Conservation (phyloP, 2,113 vertebrate genomes). For the Cranoglanis bouderius region DNA sequence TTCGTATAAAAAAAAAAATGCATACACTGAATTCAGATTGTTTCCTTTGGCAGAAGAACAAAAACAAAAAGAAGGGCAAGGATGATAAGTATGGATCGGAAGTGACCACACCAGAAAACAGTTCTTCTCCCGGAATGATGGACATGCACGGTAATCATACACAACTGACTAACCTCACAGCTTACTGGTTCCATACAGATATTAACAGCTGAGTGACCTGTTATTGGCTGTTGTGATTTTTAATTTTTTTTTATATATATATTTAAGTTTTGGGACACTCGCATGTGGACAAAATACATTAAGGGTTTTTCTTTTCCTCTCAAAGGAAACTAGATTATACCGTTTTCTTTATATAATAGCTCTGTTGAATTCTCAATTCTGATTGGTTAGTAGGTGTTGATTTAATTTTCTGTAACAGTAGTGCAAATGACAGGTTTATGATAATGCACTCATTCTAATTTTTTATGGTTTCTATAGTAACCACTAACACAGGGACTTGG, state of each 20-base stretch:
- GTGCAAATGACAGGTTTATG: not conserved
- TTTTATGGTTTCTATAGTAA: not conserved
- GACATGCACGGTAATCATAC: conserved; percentile 82
- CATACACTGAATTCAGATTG: not conserved
- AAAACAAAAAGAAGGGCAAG: conserved; percentile 88
- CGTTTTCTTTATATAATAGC: not conserved
- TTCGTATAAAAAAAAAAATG: not conserved
- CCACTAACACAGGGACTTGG: not conserved
- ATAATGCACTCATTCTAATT: not conserved
- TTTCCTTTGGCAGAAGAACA: conserved; percentile 78
- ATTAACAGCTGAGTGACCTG: not conserved
- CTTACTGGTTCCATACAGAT: not conserved
- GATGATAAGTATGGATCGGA: conserved; percentile 88
- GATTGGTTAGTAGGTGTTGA: not conserved
- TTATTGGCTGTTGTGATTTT: not conserved
- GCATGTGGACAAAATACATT: not conserved
- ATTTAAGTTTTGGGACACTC: not conserved
- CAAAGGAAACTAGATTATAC: not conserved
- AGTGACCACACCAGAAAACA: conserved; percentile 87
- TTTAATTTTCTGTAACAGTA: not conserved
- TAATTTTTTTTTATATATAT: too few relatives aligned
- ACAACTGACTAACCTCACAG: not conserved
- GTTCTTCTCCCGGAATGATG: conserved; percentile 90
- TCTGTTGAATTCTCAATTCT: not conserved
- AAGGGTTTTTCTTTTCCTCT: not conserved